A percentile compares a stretch with the other conserved stretches of the same genome.
These are phyloP conservation scores for Ovis canadensis DNA, from an alignment of 2,113 vertebrate genomes.

Conservation along the genomic window DNA sequence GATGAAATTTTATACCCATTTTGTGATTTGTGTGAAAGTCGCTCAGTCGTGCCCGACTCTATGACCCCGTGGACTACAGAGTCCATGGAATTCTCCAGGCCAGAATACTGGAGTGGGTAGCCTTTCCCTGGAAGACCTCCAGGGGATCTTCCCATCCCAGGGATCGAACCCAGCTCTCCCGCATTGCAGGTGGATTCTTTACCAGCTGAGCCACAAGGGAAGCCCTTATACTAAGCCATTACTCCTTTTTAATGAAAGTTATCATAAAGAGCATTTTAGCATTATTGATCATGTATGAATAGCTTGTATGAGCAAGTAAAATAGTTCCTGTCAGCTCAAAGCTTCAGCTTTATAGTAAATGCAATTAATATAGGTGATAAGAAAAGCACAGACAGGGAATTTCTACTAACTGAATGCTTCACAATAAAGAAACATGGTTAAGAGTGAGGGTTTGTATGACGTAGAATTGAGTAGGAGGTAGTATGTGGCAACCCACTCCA, in stretches of 20 bases:
- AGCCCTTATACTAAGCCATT: background rate
- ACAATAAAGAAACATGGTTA: background rate
- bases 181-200: background rate
- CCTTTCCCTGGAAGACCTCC: background rate
- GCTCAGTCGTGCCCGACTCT: background rate
- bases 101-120: background rate
- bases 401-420: background rate
- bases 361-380: background rate
- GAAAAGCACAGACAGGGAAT: background rate
- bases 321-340: background rate
- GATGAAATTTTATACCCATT: background rate
- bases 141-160: background rate
- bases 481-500: background rate
- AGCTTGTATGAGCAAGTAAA: background rate
- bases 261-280: background rate
- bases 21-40: background rate
- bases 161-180: accelerated
- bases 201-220: background rate
- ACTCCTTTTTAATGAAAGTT: background rate
- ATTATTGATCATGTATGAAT: background rate
- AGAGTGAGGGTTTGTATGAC: background rate
- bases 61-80: background rate
- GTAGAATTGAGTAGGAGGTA: background rate
- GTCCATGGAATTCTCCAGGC: background rate
- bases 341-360: background rate